Evolutionary conservation across 2,888 invertebrate genomes (phyloP).

Genomic region (Calameuta filiformis): DNA sequence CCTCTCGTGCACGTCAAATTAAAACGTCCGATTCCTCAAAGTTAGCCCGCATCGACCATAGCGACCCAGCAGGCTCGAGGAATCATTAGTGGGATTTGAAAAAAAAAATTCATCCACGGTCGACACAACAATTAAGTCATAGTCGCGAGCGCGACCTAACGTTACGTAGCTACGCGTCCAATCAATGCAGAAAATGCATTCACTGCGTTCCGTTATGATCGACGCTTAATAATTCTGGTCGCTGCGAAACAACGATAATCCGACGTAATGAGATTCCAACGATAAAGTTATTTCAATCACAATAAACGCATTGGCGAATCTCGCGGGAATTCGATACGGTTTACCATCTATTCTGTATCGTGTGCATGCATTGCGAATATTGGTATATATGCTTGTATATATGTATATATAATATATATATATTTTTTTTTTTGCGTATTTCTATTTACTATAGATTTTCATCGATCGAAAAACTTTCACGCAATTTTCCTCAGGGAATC

Average conservation of each 20-base stretch:
- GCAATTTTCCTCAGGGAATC: background rate
- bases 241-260: background rate
- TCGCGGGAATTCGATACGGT: background rate
- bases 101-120: background rate
- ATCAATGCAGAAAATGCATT: background rate
- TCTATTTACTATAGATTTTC: background rate
- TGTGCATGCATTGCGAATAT: background rate
- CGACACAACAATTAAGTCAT: background rate
- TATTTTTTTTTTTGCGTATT: background rate
- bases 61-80: too few species aligned
- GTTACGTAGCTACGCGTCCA: background rate
- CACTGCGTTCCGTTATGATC: background rate
- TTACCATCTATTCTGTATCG: background rate
- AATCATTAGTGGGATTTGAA: background rate
- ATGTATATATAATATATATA: background rate
- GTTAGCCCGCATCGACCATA: background rate
- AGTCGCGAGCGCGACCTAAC: background rate
- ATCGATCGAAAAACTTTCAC: background rate
- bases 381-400: background rate
- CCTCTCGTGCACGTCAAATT: background rate
- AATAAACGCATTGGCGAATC: background rate
- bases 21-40: background rate
- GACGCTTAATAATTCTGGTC: background rate
- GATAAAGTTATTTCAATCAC: background rate
- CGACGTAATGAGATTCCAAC: background rate